Base-by-base conservation (phyloP, 2,113 vertebrate genomes). In the Uria lomvia region DNA sequence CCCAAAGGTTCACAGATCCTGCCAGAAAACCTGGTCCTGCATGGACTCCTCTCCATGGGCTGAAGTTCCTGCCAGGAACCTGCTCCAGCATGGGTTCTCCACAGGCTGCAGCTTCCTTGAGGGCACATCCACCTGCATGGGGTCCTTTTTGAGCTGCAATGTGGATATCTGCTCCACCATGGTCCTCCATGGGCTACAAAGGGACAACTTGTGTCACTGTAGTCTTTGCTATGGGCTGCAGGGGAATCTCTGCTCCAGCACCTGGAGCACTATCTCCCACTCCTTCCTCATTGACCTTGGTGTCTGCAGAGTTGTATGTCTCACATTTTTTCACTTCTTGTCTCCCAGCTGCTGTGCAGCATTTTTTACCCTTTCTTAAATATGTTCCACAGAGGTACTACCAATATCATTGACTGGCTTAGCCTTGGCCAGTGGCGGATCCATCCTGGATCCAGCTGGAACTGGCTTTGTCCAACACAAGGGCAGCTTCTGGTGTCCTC, bases 261-360 rank as follows among this genome's bases (percentile, higher is more conserved):
- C 5, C 8, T 30, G 23, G 2, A 90, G 14, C 5, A 71, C 12
- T 4, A 66, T 8, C 1, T 88, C 4, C 6, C 7, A 6, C 9
- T 79, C 15, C 8, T 62, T 76, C 40, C 49, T 63, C 45, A 45
- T 13, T 71, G n/a, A 45, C 21, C 1, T 63, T n/a, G 3, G 4
- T 67, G 7, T 82, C 23, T 74, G 2, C 34, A 89, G 4, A 5
- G 4, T 22, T 86, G 4, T 22, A 4, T 11, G 2, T 56, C 40
- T 42, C 58, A 27, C 27, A 6, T 26, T 70, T 76, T 56, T 75
- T 70, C 1, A 11, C 13, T 43, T 29, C 10, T 58, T 56, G 20
- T 14, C 12, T 52, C 18, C 6, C 15, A 83, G 22, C 0, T 30
- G 6, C 18, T 18, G 2, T 34, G 8, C 19, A 56, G 11, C 2